Evolutionary conservation across 37 sponge, comb jelly and placozoan genomes (phyloP).

Genomic region (Theonella swinhoei): DNA sequence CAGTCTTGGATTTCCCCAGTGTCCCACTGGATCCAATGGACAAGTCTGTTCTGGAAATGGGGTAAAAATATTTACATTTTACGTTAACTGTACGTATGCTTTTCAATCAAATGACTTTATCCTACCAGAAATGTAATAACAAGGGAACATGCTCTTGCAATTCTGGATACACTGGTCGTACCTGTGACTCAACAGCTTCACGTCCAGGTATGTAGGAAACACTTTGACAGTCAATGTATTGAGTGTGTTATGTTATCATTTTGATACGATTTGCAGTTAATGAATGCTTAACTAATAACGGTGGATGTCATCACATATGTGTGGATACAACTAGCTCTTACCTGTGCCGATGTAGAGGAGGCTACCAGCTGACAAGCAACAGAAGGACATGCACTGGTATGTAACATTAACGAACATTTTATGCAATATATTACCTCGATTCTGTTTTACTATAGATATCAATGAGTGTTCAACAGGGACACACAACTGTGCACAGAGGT

Average conservation of each 20-base stretch:
- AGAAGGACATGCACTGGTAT: not conserved
- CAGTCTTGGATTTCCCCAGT: conserved; percentile 14
- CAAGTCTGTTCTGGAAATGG: conserved; percentile 61
- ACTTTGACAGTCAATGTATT: too few species aligned
- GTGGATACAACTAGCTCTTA: not conserved
- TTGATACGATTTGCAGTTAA: not conserved
- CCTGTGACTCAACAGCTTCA: conserved; percentile 20
- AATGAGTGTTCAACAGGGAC: conserved; percentile 7
- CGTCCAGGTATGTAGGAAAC: not conserved
- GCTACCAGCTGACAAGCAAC: conserved; percentile 26
- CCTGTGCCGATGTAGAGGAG: conserved; percentile 38
- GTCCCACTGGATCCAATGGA: conserved; percentile 57
- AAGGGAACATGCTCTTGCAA: conserved; percentile 52
- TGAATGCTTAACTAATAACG: conserved; percentile 35
- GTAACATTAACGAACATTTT: not conserved
- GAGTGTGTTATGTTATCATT: too few species aligned
- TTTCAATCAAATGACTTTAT: too few species aligned
- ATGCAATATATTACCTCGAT: too few species aligned
- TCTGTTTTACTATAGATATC: too few species aligned
- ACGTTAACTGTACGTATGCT: too few species aligned
- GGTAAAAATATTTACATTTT: too few species aligned
- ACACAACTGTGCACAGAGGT: conserved; percentile 7
- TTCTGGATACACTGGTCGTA: conserved; percentile 49
- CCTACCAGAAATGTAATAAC: conserved; percentile 65
- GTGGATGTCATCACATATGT: conserved; percentile 52